Base-by-base conservation (phyloP, 2,888 invertebrate genomes). In the Nudaria mundana region DNA sequence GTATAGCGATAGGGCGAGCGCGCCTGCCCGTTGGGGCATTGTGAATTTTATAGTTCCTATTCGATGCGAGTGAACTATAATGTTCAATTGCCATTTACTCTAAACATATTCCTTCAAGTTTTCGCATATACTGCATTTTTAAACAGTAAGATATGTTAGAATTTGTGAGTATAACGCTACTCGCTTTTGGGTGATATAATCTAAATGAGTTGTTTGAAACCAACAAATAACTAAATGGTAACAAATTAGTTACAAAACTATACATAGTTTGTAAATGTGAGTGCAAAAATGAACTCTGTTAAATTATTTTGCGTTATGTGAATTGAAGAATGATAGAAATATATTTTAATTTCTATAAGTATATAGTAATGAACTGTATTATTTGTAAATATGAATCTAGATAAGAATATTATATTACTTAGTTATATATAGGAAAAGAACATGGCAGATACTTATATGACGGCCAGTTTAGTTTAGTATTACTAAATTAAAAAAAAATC, bases 401-500 rank as follows among this genome's bases (percentile, higher is more conserved):
- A 81, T 90, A 90, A 90, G 91, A 81, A 91, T 91, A 91, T 90
- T 91, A 91, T 87, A 87, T 87, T 84, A 83, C 76, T 72, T 88
- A 87, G 88, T 89, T 90, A 87, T 89, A 84, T 82, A 81, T 86
- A 88, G 83, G 78, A 80, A 75, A 90, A 90, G 76, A 90, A 90
- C 90, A 89, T 91, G 91, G 91, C 91, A 87, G 90, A 91, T 91
- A 91, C 91, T 91, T 91, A 91, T 90, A 89, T 80, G 86, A 91
- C 86, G 93, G 93, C 93, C 93, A 93, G 92, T 93, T 92, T 91
- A 91, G 90, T 81, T 88, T 91, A 91, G 91, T 91, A 91, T 91
- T 91, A 91, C 90, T 91, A 90, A 90, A 88, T 86, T 83, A 80
- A 89, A 75, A 57, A n/a, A 79, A 77, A 76, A 82, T 81, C 85